These are phyloP conservation scores for Strongylocentrotus purpuratus DNA, from an alignment of 35 echinoderm and acorn worm genomes.

Conservation along the genomic window DNA sequence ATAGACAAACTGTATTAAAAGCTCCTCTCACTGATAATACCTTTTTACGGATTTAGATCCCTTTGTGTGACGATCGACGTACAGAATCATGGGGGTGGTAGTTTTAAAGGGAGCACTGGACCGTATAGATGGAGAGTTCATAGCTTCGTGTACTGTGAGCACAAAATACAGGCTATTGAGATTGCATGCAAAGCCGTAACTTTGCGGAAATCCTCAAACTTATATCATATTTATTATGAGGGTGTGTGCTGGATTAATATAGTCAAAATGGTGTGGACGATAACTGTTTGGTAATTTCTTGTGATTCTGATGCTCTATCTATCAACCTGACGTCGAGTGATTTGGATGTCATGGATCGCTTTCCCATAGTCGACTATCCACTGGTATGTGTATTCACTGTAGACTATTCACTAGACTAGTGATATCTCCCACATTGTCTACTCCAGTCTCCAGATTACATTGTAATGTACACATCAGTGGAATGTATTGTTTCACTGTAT, in stretches of 20 bases:
- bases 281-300: not conserved
- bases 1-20: not conserved
- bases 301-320: not conserved
- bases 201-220: not conserved
- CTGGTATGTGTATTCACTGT: not conserved
- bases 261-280: not conserved
- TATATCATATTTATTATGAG: not conserved
- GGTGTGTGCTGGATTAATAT: not conserved
- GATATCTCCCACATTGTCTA: too few relatives aligned
- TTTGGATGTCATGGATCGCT: not conserved
- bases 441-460: too few relatives aligned
- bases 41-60: not conserved
- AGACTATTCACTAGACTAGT: too few relatives aligned
- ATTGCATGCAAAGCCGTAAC: not conserved
- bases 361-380: not conserved
- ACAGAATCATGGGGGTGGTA: not conserved
- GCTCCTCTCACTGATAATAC: not conserved
- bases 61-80: not conserved
- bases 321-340: not conserved
- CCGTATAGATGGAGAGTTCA: not conserved
- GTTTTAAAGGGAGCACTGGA: not conserved
- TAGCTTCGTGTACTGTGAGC: too few relatives aligned
- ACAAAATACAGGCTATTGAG: not conserved
- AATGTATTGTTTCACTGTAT: too few relatives aligned
- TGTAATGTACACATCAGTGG: too few relatives aligned